Base-by-base conservation (phyloP, 2,113 vertebrate species). In the Manacus vitellinus region DNA sequence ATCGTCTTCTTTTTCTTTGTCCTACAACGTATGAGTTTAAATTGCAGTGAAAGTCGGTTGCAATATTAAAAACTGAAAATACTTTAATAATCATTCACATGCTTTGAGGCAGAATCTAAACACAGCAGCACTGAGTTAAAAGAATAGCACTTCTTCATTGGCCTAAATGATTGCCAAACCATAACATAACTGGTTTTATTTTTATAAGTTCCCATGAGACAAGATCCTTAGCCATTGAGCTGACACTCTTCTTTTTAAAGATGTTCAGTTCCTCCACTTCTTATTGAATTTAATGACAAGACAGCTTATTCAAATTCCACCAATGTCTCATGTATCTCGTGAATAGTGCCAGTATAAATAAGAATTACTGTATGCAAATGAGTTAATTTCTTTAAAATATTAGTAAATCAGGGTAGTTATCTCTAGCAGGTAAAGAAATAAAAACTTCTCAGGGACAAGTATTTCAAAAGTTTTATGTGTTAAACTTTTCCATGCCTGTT, bases 241-340 rank as follows among this genome's bases (percentile, higher is more conserved):
- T 43, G 7, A 11, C 59, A 19, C 1, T 4, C 8, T 70, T 9
- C 8, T 74, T 83, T 78, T 24, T 17, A 65, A 33, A 79, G 24
- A 10, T 67, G n/a, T 58, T 81, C 0, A 0, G 4, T 71, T 41
- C 9, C 16, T 51, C 24, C 2, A 35, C 15, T 77, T 74, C 23
- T 55, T 19, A 47, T 8, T 84, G 23, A 51, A 86, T 71, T 70
- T 58, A 77, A 17, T 55, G 51, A 54, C 21, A 76, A 85, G 4
- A 54, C 17, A 80, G 5, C 8, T 67, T 63, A 9, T 39, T 87
- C 14, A 6, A 77, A 70, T 70, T 11, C 37, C 55, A 35, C 4
- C 5, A 22, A 7, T 39, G 25, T 62, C 28, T 67, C 23, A 28
- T 0, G 0, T 59, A 22, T 70, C 12, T 88, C 35, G 28, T 25